Evolutionary conservation across 2,888 invertebrate genomes (phyloP), one percentile per base, ranked within the genome.

Genomic region (Plagiodera versicolora): DNA sequence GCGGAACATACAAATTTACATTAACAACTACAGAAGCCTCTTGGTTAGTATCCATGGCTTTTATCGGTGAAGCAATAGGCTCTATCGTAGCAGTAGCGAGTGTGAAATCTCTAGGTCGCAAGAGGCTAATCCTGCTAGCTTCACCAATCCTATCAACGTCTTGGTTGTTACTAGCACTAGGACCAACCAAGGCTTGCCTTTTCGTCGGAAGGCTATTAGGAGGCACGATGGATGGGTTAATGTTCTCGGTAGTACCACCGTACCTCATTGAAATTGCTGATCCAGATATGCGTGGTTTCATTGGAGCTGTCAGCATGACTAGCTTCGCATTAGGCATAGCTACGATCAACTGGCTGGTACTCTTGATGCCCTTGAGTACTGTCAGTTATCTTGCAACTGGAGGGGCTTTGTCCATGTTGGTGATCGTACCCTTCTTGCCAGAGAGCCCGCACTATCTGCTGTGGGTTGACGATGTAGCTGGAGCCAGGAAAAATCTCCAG

Each of bases 101-200:
- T 56, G 87, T 88, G 50, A 87, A 89, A 74, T 81, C 81, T 64
- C 82, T 86, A 60, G 89, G 89, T 24, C 82, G 89, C n/a, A 89
- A 88, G 74, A 83, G 81, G 4, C 84, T 86, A 20, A 80, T 89
- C 9, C 80, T 88, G 16, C 74, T 86, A 28, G 83, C 86, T n/a
- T 86, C 87, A 0, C 70, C 87, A 3, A 86, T 88, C 0, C 83
- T 87, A 69, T 83, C 85, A 61, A 58, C 85, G 39, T 85, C 87
- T 60, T 89, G 88, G 88, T 76, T 87, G 39, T 77, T 87, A 67
- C 83, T 88, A 67, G 85, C 86, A 61, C 76, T 82, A 28, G 87
- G 87, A 28, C 80, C 82, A 60, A 83, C 84, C 0, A 83, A 86
- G 1, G 76, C 81, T 24, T 72, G 84, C 44, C 79, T 88, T 11